Base-by-base conservation (phyloP, 1,140 invertebrate genomes). In the Cecropterus lyciades region DNA sequence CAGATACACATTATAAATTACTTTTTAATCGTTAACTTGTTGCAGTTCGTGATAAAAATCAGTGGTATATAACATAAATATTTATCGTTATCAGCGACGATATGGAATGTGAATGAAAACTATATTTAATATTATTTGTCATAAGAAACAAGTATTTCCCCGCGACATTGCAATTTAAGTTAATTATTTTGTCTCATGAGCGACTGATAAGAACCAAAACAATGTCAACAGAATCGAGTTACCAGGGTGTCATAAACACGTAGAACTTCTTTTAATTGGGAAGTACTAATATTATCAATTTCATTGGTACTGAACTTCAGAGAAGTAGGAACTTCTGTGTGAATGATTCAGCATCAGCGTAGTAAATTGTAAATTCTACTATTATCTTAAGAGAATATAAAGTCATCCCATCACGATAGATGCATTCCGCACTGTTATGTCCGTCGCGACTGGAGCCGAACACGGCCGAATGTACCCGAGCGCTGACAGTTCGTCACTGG, bases 401-500 rank as follows among this genome's bases (percentile, higher is more conserved):
- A 11, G 57, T 49, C 45, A 60, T 17, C 16, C 27, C 27, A 49
- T 27, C 30, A 30, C 56, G 43, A 60, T 53, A 33, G 51, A 40
- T 53, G 56, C 27, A 62, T 62, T 49, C 59, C 46, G 59, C 33
- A 33, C 11, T 49, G 16, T 37, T 51, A 13, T 17, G 33, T 24
- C 46, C 45, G 5, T 62, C 59, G 16, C 45, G 27, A 14, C 15
- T 15, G 46, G 46, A 62, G 8, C 69, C 84, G 84, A 82, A 10
- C 42, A 8, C 30, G 2, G 49, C 62, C 85, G 81, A 80, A 56
- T 30, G 16, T 48, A 11, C 11, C 85, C 87, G 87, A 89, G 52
- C 82, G 76, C 60, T 89, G 85, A 89, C 87, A 89, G 82, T 70
- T 80, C 85, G 84, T 89, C 87, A 89, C 79, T 79, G 78, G 78